Evolutionary conservation across 2,797 vertebrate species (phyloP), one percentile per base, ranked within the genome.

Genomic region (Danio jaintianensis): DNA sequence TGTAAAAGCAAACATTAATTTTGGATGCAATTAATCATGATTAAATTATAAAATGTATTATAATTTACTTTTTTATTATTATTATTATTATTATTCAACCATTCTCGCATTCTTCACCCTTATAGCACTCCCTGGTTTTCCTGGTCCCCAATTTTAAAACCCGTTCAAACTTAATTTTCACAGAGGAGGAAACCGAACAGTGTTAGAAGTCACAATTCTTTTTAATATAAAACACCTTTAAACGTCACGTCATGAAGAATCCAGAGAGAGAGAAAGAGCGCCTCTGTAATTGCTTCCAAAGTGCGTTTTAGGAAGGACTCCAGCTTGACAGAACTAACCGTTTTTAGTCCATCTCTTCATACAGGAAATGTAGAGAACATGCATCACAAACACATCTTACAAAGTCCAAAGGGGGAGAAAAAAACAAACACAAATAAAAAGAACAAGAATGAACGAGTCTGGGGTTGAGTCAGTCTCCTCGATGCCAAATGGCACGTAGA

Each of bases 221-320:
- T 94, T 94, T 94, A 93, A 94, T 94, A 94, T 94, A 94, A 94
- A 95, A 95, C 92, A 92, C 88, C 89, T 93, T 87, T 91, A 87
- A 91, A 92, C 90, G 90, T 88, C 90, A 92, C 90, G 88, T 89
- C 75, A 84, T 87, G 88, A 90, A 88, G 89, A 87, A 90, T 92
- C 90, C 81, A 74, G 76, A 83, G 88, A 84, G 84, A 80, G 89
- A 74, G 75, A 83, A 88, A 84, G 84, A 79, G 89, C 83, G 82
- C 82, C 82, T 88, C 88, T 87, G 78, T 89, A 86, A 86, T 89
- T 88, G 86, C 83, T 84, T 85, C 89, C 89, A 87, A 84, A 85
- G 58, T 88, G 67, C 89, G 79, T 11, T 88, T 86, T 58, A 68
- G 80, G 84, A 80, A 85, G 84, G 63, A 69, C 75, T 83, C 75